phyloP scores from a whole-genome alignment of 1,140 invertebrate species.

The Onthophagus taurus region DNA sequence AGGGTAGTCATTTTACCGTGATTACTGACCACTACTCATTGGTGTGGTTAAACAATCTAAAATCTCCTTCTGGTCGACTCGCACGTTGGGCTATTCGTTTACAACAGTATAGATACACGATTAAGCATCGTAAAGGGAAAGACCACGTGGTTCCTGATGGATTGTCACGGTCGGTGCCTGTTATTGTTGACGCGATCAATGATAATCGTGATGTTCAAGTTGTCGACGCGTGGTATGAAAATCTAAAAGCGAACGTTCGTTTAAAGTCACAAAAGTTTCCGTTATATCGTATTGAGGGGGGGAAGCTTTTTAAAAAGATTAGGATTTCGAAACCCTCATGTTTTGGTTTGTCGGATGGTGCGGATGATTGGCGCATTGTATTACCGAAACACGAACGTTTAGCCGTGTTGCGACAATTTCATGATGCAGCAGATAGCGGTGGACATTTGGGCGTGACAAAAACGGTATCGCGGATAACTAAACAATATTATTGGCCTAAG shows the following conservation, averaged over 20 bases:
- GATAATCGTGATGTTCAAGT: no score
- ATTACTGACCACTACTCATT: no score
- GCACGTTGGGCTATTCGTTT: no score
- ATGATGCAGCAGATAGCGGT: slow-evolving; percentile 4
- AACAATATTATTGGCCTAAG: slow-evolving; percentile 17
- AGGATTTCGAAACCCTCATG: not conserved
- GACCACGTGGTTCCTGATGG: no score
- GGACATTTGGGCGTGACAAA: slow-evolving; percentile 14
- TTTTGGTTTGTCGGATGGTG: not conserved
- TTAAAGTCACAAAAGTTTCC: not conserved
- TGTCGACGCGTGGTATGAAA: not conserved
- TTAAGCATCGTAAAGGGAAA: no score
- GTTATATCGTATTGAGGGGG: not conserved
- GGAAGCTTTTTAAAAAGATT: no score
- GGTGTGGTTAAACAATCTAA: no score
- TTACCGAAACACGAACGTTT: not conserved
- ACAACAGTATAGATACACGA: no score
- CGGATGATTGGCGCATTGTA: not conserved
- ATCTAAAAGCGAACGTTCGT: not conserved
- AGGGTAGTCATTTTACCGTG: no score
- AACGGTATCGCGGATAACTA: slow-evolving; percentile 7
- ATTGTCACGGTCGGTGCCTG: no score
- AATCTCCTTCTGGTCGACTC: no score
- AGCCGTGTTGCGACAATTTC: slow-evolving; percentile 3
- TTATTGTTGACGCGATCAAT: no score